phyloP scores from a whole-genome alignment of 2,888 invertebrate genomes.

The Acleris holmiana region DNA sequence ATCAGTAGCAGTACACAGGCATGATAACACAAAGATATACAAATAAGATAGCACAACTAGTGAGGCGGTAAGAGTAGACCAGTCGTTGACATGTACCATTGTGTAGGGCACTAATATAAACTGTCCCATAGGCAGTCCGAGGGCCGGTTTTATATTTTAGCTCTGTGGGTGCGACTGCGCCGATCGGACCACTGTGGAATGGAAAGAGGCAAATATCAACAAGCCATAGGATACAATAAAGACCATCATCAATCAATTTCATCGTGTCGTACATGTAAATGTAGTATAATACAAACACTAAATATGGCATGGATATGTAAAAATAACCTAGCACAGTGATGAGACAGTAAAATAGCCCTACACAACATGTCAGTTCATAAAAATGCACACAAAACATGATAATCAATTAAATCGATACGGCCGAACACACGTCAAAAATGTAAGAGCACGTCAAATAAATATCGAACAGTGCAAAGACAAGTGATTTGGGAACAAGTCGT shows the following conservation, averaged over 20 bases:
- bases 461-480: slow-evolving; percentile 39
- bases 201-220: slow-evolving; percentile 38
- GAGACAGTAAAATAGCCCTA: slow-evolving; percentile 33
- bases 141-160: slow-evolving; percentile 29
- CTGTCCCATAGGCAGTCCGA: slow-evolving; percentile 27
- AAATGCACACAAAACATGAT: slow-evolving; percentile 39
- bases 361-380: slow-evolving; percentile 36
- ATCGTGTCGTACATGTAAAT: slow-evolving; percentile 29
- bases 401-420: slow-evolving; percentile 39
- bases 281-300: slow-evolving; percentile 25
- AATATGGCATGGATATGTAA: slow-evolving; percentile 32
- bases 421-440: slow-evolving; percentile 26
- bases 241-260: slow-evolving; percentile 17
- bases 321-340: slow-evolving; percentile 14
- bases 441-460: slow-evolving; percentile 29
- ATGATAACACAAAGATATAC: slow-evolving; percentile 35
- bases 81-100: slow-evolving; percentile 18
- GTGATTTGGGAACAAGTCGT: slow-evolving; percentile 33
- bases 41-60: slow-evolving; percentile 34
- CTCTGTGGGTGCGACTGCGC: slow-evolving; percentile 33
- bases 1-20: slow-evolving; percentile 33
- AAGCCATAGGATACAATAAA: slow-evolving; percentile 38
- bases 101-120: slow-evolving; percentile 20
- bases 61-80: slow-evolving; percentile 14
- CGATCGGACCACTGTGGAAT: slow-evolving; percentile 35